phyloP scores from a whole-genome alignment of 2,113 vertebrate genomes.

The Spheniscus mendiculus region DNA sequence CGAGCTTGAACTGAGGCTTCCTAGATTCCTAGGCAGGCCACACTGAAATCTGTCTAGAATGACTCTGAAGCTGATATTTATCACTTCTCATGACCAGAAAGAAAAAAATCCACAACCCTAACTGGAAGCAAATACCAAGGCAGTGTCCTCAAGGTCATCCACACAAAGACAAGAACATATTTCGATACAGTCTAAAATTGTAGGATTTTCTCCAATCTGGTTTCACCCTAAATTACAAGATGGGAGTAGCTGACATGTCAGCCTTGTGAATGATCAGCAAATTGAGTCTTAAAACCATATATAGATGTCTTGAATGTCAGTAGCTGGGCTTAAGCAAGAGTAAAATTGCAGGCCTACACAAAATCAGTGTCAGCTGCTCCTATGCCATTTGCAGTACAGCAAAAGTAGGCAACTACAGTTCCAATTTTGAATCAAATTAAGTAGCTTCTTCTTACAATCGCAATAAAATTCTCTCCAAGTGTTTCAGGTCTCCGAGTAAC shows the following conservation, averaged over 20 bases:
- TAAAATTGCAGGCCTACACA: background rate
- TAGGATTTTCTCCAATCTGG: background rate
- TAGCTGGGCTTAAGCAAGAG: background rate
- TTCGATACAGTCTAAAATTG: background rate
- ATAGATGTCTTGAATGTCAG: background rate
- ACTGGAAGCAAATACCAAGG: background rate
- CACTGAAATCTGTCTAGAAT: background rate
- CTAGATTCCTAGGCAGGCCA: background rate
- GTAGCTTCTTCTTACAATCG: slow-evolving; percentile 13
- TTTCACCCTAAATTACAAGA: background rate
- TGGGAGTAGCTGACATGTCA: background rate
- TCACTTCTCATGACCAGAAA: background rate
- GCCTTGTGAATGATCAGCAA: background rate
- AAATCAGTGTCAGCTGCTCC: background rate
- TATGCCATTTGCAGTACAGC: background rate
- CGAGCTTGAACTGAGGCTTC: background rate
- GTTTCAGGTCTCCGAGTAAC: slow-evolving; percentile 27
- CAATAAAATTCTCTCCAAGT: slow-evolving; percentile 24
- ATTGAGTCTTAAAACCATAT: background rate
- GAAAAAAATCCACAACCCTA: background rate
- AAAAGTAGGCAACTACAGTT: background rate
- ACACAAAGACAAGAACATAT: background rate
- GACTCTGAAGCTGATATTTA: background rate
- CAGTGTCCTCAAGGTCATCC: background rate
- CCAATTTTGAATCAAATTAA: slow-evolving; percentile 53